Base-by-base conservation (phyloP, 2,113 vertebrate species). In the Ursus arctos region DNA sequence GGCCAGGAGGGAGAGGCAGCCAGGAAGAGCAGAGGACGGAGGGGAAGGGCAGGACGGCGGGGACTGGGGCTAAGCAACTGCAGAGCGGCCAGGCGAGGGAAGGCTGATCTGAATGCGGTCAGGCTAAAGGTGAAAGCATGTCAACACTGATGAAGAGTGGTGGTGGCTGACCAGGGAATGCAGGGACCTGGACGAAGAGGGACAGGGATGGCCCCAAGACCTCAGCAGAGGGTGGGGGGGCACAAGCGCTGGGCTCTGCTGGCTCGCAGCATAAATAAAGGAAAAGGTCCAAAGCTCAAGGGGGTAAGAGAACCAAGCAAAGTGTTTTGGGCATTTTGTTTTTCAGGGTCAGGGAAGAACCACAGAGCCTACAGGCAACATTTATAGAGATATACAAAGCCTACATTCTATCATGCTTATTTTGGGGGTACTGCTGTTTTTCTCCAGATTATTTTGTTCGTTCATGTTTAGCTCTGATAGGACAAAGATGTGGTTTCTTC, bases 301-400 rank as follows among this genome's bases (percentile, higher is more conserved):
- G n/a, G 13, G 2, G 14, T 67, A 57, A 53, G 0, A 24, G 9
- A 84, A 53, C 8, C 77, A 12, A 15, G 43, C 24, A 7, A 74
- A 15, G 47, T 8, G 24, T n/a, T 11, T 10, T 16, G 63, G 14
- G 11, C 12, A 6, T 31, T 43, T 55, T 67, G 43, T 49, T 77
- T 88, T 16, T 49, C 51, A 86, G 76, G 53, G 19, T 26, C 51
- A 33, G 74, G 28, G 16, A 57, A 77, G 59, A 61, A 31, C 0
- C 2, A 24, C 10, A 53, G 7, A 49, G n/a, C 7, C 59, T 2
- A 0, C 0, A 13, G 5, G 28, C 33, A 53, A 6, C 22, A 24
- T 47, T 28, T 49, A 14, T 28, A 51, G 79, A 82, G 63, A 89
- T 18, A 31, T 0, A 36, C 65, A 63, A 24, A 16, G 1, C 47